A percentile compares a stretch with the other conserved stretches of the same genome.
These are phyloP conservation scores for Myxocyprinus asiaticus DNA, from an alignment of 2,113 vertebrate species.

Conservation along the genomic window DNA sequence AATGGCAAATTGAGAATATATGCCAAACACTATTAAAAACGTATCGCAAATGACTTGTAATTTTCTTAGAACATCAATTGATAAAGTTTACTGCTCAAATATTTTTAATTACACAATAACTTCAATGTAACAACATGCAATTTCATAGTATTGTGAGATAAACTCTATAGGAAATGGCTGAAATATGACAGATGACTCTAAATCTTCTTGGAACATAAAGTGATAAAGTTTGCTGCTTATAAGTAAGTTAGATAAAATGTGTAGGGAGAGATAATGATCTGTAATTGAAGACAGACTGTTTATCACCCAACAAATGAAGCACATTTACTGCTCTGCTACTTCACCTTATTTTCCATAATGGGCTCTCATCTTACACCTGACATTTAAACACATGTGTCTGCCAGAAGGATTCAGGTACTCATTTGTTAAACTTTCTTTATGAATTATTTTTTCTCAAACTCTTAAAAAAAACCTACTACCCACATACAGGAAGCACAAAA, in stretches of 20 bases:
- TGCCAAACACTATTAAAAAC: too few relatives aligned
- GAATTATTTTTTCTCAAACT: neutral
- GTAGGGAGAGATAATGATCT: slow-evolving; percentile 6
- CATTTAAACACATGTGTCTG: slow-evolving; percentile 21
- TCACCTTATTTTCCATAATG: slow-evolving; percentile 38
- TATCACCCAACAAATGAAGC: slow-evolving; percentile 2
- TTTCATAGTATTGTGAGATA: too few relatives aligned
- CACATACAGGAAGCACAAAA: too few relatives aligned
- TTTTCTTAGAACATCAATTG: too few relatives aligned
- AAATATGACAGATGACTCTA: too few relatives aligned
- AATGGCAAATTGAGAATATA: too few relatives aligned
- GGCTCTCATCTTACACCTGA: slow-evolving; percentile 6
- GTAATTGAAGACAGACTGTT: slow-evolving; percentile 8
- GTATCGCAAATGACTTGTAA: too few relatives aligned
- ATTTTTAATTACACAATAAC: too few relatives aligned
- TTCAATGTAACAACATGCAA: too few relatives aligned
- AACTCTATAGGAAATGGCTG: too few relatives aligned
- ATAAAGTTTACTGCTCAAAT: too few relatives aligned
- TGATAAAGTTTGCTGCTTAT: neutral
- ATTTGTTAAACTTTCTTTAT: slow-evolving; percentile 8
- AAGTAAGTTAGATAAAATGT: neutral
- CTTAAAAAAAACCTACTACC: neutral
- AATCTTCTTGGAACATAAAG: neutral
- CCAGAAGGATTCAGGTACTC: neutral
- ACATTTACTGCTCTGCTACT: slow-evolving; percentile 16